Conservation (phyloP, 2,797 vertebrate genomes). For the Malurus splendens region DNA sequence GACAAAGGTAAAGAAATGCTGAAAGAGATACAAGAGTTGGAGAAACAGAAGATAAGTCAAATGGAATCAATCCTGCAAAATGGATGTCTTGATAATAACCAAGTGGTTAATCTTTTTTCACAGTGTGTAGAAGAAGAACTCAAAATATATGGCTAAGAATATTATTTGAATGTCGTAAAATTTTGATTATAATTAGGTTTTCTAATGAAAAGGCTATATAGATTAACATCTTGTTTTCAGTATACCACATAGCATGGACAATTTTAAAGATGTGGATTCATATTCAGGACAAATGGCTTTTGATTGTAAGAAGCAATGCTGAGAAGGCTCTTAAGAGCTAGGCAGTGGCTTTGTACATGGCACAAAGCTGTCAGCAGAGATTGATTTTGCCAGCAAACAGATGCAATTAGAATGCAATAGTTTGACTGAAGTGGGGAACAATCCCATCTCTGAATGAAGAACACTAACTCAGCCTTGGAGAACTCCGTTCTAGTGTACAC, state of each 20-base stretch:
- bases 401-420: background rate
- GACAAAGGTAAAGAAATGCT: conserved; percentile 77
- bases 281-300: background rate
- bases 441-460: background rate
- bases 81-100: conserved; percentile 65
- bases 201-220: background rate
- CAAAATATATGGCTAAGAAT: conserved; percentile 69
- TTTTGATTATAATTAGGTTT: background rate
- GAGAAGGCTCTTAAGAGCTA: background rate
- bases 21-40: conserved; percentile 76
- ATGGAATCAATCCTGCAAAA: conserved; percentile 80
- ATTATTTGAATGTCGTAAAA: background rate
- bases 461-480: background rate
- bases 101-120: conserved; percentile 78
- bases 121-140: conserved; percentile 80
- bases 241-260: background rate
- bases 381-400: background rate
- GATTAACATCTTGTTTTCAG: background rate
- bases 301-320: background rate
- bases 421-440: background rate
- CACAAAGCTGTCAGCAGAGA: background rate
- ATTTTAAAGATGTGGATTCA: background rate
- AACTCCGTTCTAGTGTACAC: background rate
- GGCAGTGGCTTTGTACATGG: background rate
- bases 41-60: conserved; percentile 77